Evolutionary conservation across 1,140 invertebrate species (phyloP).

Genomic region (Sesamia nonagrioides): DNA sequence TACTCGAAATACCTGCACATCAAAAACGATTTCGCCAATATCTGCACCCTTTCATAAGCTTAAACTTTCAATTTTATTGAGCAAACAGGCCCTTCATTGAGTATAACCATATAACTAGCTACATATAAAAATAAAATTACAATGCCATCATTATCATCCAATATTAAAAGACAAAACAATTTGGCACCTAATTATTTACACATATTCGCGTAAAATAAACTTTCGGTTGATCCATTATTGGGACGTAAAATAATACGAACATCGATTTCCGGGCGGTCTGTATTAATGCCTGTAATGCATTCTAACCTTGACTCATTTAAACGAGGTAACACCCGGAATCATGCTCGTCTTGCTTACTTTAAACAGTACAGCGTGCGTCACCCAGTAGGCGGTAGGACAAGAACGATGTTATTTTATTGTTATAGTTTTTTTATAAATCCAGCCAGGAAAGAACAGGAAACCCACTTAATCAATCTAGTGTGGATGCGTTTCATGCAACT

Average conservation of each 20-base stretch:
- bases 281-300: neutral
- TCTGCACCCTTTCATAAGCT: neutral
- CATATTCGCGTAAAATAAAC: slow-evolving; percentile 29
- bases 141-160: slow-evolving; percentile 20
- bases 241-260: neutral
- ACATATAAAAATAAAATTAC: slow-evolving; percentile 44
- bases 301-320: slow-evolving; percentile 9
- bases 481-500: neutral
- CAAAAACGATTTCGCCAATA: neutral
- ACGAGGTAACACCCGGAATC: neutral
- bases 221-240: slow-evolving; percentile 4
- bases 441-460: neutral
- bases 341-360: slow-evolving; percentile 3
- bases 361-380: neutral
- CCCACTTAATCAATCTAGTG: neutral
- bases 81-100: slow-evolving; percentile 34
- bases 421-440: neutral
- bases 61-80: slow-evolving; percentile 10
- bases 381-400: neutral
- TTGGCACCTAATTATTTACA: slow-evolving; percentile 46
- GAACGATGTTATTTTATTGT: neutral
- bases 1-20: too few species aligned
- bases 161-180: slow-evolving; percentile 31
- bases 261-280: neutral
- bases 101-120: slow-evolving; percentile 12